phyloP scores from a whole-genome alignment of 2,797 vertebrate species.

The Dipus sagitta region DNA sequence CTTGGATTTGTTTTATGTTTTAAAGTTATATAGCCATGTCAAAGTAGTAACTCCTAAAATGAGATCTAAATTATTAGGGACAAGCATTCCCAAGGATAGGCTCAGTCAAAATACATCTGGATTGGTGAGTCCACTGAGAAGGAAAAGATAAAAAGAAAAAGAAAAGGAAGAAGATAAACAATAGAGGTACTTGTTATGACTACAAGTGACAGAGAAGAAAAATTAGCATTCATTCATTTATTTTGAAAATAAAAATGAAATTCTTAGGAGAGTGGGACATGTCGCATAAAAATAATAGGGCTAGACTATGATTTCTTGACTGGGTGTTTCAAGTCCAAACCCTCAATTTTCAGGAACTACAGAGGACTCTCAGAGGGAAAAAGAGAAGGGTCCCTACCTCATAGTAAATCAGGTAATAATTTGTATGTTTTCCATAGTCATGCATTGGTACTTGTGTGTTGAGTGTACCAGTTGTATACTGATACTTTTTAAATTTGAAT shows the following conservation, averaged over 20 bases:
- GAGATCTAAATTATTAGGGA: neutral
- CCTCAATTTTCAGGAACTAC: no score
- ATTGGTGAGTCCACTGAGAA: neutral
- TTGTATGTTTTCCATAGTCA: neutral
- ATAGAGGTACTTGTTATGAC: neutral
- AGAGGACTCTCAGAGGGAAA: accelerated
- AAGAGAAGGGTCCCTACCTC: accelerated
- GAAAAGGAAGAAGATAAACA: neutral
- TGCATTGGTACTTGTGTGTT: neutral
- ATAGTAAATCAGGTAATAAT: neutral
- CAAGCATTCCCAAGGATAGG: neutral
- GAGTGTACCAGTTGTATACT: neutral
- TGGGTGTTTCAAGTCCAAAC: neutral
- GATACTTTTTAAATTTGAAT: neutral
- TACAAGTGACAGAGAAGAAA: neutral
- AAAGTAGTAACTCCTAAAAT: neutral
- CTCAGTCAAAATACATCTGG: neutral
- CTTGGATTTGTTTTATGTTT: neutral
- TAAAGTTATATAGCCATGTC: neutral
- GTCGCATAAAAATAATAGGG: neutral
- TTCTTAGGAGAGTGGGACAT: neutral
- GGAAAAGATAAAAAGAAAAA: neutral
- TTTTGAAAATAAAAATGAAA: slow-evolving; percentile 30
- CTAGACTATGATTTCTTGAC: neutral
- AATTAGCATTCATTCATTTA: neutral